Evolutionary conservation across 2,113 vertebrate species (phyloP).

Genomic region (Nettapus auritus): DNA sequence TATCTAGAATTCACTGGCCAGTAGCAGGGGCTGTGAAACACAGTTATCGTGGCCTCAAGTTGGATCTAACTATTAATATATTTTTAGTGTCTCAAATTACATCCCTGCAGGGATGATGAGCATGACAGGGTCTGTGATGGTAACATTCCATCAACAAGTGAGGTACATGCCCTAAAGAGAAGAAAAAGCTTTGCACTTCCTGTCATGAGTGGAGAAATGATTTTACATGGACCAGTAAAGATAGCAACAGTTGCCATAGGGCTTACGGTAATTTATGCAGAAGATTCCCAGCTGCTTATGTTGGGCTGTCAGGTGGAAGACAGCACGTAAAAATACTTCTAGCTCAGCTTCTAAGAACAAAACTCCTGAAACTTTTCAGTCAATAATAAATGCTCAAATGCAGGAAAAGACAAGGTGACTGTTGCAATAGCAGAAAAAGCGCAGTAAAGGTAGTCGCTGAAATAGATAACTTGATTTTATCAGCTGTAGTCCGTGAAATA

Average conservation of each 20-base stretch:
- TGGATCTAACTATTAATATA: not conserved
- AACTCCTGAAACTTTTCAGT: not conserved
- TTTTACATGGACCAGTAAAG: slow-evolving; percentile 23
- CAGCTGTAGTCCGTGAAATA: not conserved
- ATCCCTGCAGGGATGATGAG: not conserved
- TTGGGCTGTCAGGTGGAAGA: not conserved
- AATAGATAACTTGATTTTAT: not conserved
- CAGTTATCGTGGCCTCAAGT: not conserved
- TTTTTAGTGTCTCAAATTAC: not conserved
- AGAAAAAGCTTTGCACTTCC: slow-evolving; percentile 1
- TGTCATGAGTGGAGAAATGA: slow-evolving; percentile 1
- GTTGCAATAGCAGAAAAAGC: not conserved
- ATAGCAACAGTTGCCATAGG: not conserved
- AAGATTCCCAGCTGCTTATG: not conserved
- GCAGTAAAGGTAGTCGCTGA: not conserved
- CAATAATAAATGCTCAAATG: not conserved
- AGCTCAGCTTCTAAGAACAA: not conserved
- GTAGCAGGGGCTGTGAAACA: not conserved
- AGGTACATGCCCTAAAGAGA: slow-evolving; percentile 4
- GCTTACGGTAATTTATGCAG: slow-evolving; percentile 21
- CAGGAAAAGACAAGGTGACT: not conserved
- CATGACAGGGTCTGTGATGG: not conserved
- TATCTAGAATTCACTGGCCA: not conserved
- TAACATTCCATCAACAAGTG: slow-evolving; percentile 6
- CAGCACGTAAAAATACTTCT: not conserved